A percentile compares a stretch with the other conserved stretches of the same genome.
These are phyloP conservation scores for Eumerus sabulonum DNA, from an alignment of 2,888 invertebrate species.

Conservation along the genomic window DNA sequence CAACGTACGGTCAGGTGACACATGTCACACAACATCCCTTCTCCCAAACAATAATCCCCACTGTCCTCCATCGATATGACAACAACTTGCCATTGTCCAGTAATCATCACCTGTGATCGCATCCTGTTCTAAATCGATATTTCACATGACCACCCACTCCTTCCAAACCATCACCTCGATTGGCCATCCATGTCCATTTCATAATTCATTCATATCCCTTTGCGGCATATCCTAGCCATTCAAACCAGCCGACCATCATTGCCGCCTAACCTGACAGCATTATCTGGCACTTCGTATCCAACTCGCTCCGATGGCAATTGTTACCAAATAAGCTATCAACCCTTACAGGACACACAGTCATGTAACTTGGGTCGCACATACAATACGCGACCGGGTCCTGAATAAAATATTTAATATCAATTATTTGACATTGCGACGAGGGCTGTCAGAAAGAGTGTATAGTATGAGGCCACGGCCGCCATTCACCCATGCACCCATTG, in stretches of 20 bases:
- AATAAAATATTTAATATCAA: slow-evolving; percentile 67
- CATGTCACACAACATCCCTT: background rate
- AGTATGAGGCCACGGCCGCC: background rate
- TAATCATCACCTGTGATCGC: slow-evolving; percentile 63
- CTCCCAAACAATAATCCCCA: background rate
- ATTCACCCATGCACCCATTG: background rate
- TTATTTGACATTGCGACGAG: slow-evolving; percentile 57
- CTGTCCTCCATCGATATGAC: slow-evolving; percentile 33
- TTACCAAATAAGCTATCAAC: slow-evolving; percentile 66
- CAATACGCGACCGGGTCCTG: slow-evolving; percentile 18
- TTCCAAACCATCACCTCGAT: too few species aligned
- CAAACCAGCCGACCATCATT: background rate
- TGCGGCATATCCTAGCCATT: slow-evolving; percentile 11
- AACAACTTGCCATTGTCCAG: slow-evolving; percentile 47
- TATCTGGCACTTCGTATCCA: slow-evolving; percentile 55
- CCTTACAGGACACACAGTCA: slow-evolving; percentile 34
- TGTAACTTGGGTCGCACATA: slow-evolving; percentile 8
- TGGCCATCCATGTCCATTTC: slow-evolving; percentile 24
- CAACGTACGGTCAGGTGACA: too few species aligned
- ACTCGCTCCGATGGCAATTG: slow-evolving; percentile 52
- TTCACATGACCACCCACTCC: background rate
- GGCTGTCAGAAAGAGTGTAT: slow-evolving; percentile 36
- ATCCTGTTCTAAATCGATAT: background rate
- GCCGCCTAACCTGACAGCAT: slow-evolving; percentile 28
- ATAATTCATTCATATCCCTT: slow-evolving; percentile 57